phyloP scores from a whole-genome alignment of 2,797 vertebrate genomes.

The Otus scops region DNA sequence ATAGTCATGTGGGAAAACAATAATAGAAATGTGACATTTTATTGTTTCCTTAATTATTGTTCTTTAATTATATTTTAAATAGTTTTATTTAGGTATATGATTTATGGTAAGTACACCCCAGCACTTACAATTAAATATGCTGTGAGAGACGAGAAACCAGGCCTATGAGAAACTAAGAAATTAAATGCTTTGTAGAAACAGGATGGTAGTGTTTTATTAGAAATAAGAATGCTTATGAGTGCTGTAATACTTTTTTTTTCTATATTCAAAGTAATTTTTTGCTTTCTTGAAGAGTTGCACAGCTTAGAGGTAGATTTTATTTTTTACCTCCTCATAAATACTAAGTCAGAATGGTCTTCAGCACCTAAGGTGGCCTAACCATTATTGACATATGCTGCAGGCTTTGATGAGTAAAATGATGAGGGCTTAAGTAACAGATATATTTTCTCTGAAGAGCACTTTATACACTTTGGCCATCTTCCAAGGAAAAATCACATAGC shows the following conservation, averaged over 20 bases:
- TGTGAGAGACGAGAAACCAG: neutral
- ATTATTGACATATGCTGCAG: neutral
- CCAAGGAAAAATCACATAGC: constrained; percentile 33
- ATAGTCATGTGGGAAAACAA: neutral
- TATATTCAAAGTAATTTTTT: neutral
- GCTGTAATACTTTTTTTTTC: neutral
- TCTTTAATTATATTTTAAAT: neutral
- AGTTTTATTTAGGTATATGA: neutral
- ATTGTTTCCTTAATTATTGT: neutral
- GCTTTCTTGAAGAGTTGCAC: neutral
- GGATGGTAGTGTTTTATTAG: neutral
- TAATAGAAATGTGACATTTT: neutral
- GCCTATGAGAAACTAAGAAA: neutral
- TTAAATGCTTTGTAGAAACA: neutral
- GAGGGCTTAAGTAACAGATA: constrained; percentile 32
- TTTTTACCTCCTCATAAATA: constrained; percentile 10
- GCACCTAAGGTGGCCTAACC: neutral
- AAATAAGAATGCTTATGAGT: neutral
- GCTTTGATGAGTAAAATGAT: constrained; percentile 32
- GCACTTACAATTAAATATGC: neutral
- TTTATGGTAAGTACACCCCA: neutral
- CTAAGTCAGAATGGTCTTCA: neutral
- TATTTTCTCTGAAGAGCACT: constrained; percentile 17
- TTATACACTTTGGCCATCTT: constrained; percentile 14
- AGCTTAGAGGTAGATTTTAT: neutral